These are phyloP conservation scores for Bubo scandiacus DNA, from an alignment of 2,113 vertebrate genomes.

Conservation along the genomic window DNA sequence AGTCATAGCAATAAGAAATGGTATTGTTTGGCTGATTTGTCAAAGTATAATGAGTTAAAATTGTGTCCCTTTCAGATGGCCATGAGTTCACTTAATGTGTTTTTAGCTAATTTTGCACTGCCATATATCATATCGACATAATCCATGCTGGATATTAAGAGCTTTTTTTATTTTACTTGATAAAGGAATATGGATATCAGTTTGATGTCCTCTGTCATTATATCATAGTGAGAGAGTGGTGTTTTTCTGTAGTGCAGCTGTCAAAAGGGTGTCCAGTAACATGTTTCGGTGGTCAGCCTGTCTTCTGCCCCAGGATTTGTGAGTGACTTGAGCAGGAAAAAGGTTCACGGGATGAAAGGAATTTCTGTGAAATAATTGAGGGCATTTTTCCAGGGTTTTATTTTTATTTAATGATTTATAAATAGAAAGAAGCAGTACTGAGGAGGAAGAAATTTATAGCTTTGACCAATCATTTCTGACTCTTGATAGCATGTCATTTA, in stretches of 20 bases:
- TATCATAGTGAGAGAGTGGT: neutral
- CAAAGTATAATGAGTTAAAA: neutral
- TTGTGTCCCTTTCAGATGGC: neutral
- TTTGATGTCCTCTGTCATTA: constrained; percentile 15
- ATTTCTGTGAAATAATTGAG: constrained; percentile 44
- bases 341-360: neutral
- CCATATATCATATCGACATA: neutral
- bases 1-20: neutral
- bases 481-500: neutral
- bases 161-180: neutral
- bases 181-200: neutral
- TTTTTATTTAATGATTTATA: constrained; percentile 25
- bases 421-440: neutral
- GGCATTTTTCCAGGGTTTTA: neutral
- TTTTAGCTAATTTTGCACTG: neutral
- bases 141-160: neutral
- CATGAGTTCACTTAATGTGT: neutral
- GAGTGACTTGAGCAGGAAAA: constrained; percentile 19
- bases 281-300: neutral
- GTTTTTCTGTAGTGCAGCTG: constrained; percentile 46
- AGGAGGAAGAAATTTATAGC: neutral
- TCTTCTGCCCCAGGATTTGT: constrained; percentile 8
- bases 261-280: constrained; percentile 31
- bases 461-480: neutral
- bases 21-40: neutral